Percentiles rank a stretch among this genome's conserved stretches.
Evolutionary conservation across 2,797 vertebrate genomes (phyloP).

Genomic region (Sebastes iracundus): DNA sequence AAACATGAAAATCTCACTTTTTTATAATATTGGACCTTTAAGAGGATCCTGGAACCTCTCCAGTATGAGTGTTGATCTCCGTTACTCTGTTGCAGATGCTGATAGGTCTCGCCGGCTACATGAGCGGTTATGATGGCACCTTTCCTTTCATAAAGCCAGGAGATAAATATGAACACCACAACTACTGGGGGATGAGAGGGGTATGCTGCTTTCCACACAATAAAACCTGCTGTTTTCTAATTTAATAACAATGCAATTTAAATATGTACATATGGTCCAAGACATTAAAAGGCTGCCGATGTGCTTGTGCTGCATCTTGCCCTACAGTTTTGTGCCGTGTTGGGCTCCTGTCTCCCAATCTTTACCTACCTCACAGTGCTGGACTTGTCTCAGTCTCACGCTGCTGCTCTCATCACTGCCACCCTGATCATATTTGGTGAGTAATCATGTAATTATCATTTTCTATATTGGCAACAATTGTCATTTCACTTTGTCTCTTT

Average conservation of each 20-base stretch:
- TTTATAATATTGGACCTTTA: no score
- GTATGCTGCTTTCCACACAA: conserved; percentile 75
- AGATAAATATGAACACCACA: conserved; percentile 93
- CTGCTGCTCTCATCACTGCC: conserved; percentile 89
- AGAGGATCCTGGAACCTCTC: not conserved
- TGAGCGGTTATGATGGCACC: conserved; percentile 94
- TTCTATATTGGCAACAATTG: rapidly evolving
- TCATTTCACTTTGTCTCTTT: no score
- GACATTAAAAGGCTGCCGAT: not conserved
- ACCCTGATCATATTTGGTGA: conserved; percentile 92
- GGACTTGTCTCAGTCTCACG: conserved; percentile 88
- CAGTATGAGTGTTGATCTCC: not conserved
- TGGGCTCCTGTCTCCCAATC: conserved; percentile 91
- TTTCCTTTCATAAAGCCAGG: conserved; percentile 96
- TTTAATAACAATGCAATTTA: not conserved
- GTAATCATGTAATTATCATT: conserved; percentile 37
- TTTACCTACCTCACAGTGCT: conserved; percentile 92
- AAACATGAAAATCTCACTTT: no score
- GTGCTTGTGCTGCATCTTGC: not conserved
- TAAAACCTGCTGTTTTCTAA: not conserved
- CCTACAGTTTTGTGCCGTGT: conserved; percentile 89
- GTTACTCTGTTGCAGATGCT: conserved; percentile 87
- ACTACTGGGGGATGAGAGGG: conserved; percentile 96
- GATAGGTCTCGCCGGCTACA: conserved; percentile 94
- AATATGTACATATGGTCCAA: not conserved